Percentiles rank a stretch among this genome's conserved stretches.
Evolutionary conservation across 2,888 invertebrate genomes (phyloP).

Genomic region (Tenthredo mesomela): DNA sequence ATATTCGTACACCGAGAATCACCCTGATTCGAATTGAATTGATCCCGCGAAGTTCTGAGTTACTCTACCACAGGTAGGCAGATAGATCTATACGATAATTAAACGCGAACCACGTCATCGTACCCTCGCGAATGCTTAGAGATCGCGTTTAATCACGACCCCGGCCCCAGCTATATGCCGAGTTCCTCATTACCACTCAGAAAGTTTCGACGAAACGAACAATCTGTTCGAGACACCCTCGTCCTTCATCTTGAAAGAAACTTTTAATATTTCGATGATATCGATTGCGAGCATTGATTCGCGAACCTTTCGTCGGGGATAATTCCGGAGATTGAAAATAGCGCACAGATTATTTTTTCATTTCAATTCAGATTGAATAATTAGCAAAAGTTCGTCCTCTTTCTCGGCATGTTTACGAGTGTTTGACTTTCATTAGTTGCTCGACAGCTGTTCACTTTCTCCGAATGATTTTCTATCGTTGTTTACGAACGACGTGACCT

Average conservation of each 20-base stretch:
- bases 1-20: neutral
- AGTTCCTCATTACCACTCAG: neutral
- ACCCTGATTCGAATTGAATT: neutral
- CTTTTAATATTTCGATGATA: neutral
- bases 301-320: neutral
- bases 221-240: neutral
- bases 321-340: neutral
- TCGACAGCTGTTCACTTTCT: constrained; percentile 35
- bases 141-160: neutral
- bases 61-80: neutral
- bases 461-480: constrained; percentile 36
- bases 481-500: constrained; percentile 43
- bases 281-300: neutral
- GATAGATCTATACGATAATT: constrained; percentile 16
- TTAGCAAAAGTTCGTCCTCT: neutral
- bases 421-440: constrained; percentile 31
- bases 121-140: neutral
- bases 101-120: constrained; percentile 10
- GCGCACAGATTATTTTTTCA: neutral
- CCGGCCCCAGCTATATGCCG: neutral
- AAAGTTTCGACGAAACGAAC: neutral
- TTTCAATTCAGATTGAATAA: neutral
- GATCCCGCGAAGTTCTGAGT: neutral
- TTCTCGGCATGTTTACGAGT: neutral
- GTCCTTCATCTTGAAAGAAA: neutral